A percentile compares a stretch with the other conserved stretches of the same genome.
Evolutionary conservation across 2,888 invertebrate genomes (phyloP).

Genomic region (Sminthurides aquaticus): DNA sequence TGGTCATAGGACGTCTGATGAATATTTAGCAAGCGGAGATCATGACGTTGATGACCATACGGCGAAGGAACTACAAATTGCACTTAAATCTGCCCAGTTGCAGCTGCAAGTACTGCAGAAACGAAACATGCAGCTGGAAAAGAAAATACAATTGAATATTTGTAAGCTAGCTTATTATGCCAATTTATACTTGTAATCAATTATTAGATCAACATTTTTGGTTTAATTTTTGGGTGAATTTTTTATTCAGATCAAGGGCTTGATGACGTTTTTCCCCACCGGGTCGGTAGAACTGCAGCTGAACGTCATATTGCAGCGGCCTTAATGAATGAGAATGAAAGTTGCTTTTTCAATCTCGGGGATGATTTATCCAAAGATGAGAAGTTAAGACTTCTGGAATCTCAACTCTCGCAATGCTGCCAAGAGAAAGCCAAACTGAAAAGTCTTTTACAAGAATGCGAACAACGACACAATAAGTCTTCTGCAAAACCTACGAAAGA

Average conservation of each 20-base stretch:
- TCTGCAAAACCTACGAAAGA: background rate
- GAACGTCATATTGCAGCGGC: slow-evolving; percentile 11
- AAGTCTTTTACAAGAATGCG: slow-evolving; percentile 29
- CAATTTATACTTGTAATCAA: background rate
- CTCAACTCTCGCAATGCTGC: slow-evolving; percentile 40
- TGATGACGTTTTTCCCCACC: no score
- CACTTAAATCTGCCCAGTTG: slow-evolving; percentile 38
- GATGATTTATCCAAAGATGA: slow-evolving; percentile 33
- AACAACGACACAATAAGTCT: slow-evolving; percentile 11
- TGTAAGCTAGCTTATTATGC: slow-evolving; percentile 21
- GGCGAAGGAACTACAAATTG: slow-evolving; percentile 18
- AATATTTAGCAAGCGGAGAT: slow-evolving; percentile 10
- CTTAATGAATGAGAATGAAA: slow-evolving; percentile 7
- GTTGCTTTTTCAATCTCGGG: slow-evolving; percentile 28
- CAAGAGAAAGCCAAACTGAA: slow-evolving; percentile 40
- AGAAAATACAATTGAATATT: slow-evolving; percentile 32
- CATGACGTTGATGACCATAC: slow-evolving; percentile 11
- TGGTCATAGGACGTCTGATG: slow-evolving; percentile 12
- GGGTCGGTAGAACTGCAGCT: background rate
- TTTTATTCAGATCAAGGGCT: slow-evolving; percentile 15
- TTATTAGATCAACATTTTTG: background rate
- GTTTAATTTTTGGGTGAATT: no score
- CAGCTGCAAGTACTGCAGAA: slow-evolving; percentile 36
- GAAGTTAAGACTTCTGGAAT: slow-evolving; percentile 36
- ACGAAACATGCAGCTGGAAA: slow-evolving; percentile 39